Percentiles rank a stretch among this genome's conserved stretches.
These are phyloP conservation scores for Sitta carolinensis DNA, from an alignment of 2,797 vertebrate genomes.

Conservation along the genomic window DNA sequence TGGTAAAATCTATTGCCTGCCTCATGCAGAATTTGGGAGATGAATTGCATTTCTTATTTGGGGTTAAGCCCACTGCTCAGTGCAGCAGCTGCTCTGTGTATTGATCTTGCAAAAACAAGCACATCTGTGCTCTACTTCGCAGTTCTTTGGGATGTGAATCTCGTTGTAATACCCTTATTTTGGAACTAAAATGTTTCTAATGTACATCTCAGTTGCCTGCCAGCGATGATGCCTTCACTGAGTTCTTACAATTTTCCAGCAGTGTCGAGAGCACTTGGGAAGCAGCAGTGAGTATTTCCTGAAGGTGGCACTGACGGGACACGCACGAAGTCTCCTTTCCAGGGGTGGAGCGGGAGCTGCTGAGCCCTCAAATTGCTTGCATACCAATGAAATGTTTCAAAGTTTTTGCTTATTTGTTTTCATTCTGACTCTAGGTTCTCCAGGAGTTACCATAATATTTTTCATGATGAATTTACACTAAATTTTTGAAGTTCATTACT, in stretches of 20 bases:
- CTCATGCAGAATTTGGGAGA: neutral
- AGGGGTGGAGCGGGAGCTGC: neutral
- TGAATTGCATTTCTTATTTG: neutral
- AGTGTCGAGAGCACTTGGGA: neutral
- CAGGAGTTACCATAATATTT: constrained; percentile 17
- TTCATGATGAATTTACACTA: neutral
- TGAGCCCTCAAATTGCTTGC: constrained; percentile 36
- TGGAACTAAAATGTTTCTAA: neutral
- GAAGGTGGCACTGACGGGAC: constrained; percentile 73
- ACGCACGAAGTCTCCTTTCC: neutral
- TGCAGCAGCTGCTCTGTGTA: neutral
- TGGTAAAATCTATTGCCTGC: neutral
- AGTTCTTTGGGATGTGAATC: neutral
- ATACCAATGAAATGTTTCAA: constrained; percentile 16
- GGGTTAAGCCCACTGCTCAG: neutral
- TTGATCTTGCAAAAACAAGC: neutral
- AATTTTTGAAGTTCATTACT: neutral
- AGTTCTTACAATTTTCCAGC: neutral
- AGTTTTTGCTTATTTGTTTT: constrained; percentile 45
- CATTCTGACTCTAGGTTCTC: neutral
- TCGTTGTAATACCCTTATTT: neutral
- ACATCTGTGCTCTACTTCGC: neutral
- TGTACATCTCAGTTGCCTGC: neutral
- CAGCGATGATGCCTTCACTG: neutral
- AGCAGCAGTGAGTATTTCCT: constrained; percentile 22